phyloP scores from a whole-genome alignment of 2,797 vertebrate species.

The Sardinella longiceps region DNA sequence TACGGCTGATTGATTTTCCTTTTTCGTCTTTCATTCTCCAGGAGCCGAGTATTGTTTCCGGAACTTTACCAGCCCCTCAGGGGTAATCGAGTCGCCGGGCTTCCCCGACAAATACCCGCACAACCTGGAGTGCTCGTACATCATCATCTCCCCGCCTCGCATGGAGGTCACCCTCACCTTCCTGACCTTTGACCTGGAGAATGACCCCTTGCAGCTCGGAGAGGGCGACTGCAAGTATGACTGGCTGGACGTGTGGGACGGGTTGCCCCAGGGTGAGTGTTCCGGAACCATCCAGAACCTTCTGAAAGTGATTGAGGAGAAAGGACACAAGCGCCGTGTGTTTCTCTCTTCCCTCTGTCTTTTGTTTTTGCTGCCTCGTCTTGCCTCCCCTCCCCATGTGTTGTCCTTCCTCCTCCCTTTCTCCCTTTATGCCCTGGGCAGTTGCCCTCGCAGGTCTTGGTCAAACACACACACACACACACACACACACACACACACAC shows the following conservation, averaged over 20 bases:
- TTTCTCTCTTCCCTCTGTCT: not conserved
- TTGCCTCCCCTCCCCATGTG: not conserved
- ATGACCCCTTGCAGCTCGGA: conserved; percentile 89
- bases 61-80: conserved; percentile 82
- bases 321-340: not conserved
- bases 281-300: conserved; percentile 32
- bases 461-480: conserved; percentile 12
- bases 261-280: conserved; percentile 90
- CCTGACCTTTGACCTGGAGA: conserved; percentile 94
- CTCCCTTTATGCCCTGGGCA: not conserved
- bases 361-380: not conserved
- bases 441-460: not conserved
- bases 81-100: conserved; percentile 85
- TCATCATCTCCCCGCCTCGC: conserved; percentile 85
- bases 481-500: not conserved
- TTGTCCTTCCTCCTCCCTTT: not conserved
- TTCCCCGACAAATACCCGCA: conserved; percentile 90
- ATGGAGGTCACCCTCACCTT: conserved; percentile 94
- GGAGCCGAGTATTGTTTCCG: conserved; percentile 92
- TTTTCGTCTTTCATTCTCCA: conserved; percentile 52
- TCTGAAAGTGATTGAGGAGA: not conserved
- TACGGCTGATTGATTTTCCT: not conserved
- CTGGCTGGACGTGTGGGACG: conserved; percentile 98
- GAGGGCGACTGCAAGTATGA: conserved; percentile 98
- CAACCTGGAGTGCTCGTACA: conserved; percentile 86